Conservation (phyloP, 2,113 vertebrate species). For the Poeciliopsis occidentalis region DNA sequence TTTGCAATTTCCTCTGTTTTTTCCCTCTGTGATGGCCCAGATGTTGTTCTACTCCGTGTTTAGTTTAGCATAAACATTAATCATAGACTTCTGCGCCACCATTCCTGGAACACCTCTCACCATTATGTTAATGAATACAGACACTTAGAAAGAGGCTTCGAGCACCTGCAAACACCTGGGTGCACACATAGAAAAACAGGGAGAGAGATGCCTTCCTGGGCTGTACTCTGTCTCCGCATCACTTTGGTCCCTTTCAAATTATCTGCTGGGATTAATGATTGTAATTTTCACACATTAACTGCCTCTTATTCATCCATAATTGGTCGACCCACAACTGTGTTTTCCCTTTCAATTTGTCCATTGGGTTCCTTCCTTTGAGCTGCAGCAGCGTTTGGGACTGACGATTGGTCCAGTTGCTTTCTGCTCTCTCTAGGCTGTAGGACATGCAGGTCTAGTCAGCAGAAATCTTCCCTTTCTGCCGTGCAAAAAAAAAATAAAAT, state of each 20-base stretch:
- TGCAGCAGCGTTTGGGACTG: constrained; percentile 72
- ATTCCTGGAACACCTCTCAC: constrained; percentile 44
- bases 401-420: constrained; percentile 64
- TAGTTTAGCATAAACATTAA: constrained; percentile 60
- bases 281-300: constrained; percentile 81
- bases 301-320: constrained; percentile 83
- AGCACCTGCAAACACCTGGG: constrained; percentile 58
- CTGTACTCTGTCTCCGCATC: constrained; percentile 35
- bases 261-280: constrained; percentile 79
- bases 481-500: neutral
- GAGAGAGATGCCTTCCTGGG: constrained; percentile 5
- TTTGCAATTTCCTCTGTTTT: constrained; percentile 57
- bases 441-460: neutral
- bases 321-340: constrained; percentile 80
- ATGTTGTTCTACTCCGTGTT: constrained; percentile 55
- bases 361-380: constrained; percentile 82
- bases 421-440: constrained; percentile 2
- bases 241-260: constrained; percentile 53
- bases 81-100: constrained; percentile 35
- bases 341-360: constrained; percentile 82
- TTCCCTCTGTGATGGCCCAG: constrained; percentile 42
- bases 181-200: constrained; percentile 13
- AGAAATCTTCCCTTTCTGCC: neutral
- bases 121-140: constrained; percentile 55
- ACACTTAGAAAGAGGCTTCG: constrained; percentile 46